Conservation (phyloP, 2,888 invertebrate species). For the Azorinus chamasolen region DNA sequence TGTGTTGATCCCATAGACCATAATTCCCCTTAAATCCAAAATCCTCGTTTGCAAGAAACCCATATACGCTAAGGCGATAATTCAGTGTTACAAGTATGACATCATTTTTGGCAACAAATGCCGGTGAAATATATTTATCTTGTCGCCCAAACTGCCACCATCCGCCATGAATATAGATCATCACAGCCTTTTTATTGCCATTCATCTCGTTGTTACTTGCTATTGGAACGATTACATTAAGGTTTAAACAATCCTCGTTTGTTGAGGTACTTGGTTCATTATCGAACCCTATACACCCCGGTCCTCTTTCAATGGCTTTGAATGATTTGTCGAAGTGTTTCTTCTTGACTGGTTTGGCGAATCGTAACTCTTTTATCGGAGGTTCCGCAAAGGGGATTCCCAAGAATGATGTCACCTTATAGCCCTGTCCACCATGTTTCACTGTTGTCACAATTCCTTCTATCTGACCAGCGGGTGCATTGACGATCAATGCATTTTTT, state of each 20-base stretch:
- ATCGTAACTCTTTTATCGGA: no score
- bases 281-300: no score
- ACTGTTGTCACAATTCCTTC: no score
- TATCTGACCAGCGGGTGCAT: no score
- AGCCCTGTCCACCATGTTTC: no score
- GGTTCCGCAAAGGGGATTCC: no score
- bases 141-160: constrained; percentile 77
- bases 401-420: no score
- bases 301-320: no score
- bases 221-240: constrained; percentile 42
- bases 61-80: constrained; percentile 87
- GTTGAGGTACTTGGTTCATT: not conserved
- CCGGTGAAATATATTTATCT: constrained; percentile 84
- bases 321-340: no score
- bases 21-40: constrained; percentile 87
- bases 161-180: constrained; percentile 87
- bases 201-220: constrained; percentile 8
- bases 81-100: constrained; percentile 88
- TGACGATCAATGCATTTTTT: no score
- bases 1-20: constrained; percentile 79
- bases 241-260: constrained; percentile 53
- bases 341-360: no score
- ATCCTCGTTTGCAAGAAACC: constrained; percentile 87
- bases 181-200: constrained; percentile 84
- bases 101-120: constrained; percentile 80